A percentile compares a stretch with the other conserved stretches of the same genome.
Evolutionary conservation across 2,797 vertebrate species (phyloP).

Genomic region (Anabas testudineus): DNA sequence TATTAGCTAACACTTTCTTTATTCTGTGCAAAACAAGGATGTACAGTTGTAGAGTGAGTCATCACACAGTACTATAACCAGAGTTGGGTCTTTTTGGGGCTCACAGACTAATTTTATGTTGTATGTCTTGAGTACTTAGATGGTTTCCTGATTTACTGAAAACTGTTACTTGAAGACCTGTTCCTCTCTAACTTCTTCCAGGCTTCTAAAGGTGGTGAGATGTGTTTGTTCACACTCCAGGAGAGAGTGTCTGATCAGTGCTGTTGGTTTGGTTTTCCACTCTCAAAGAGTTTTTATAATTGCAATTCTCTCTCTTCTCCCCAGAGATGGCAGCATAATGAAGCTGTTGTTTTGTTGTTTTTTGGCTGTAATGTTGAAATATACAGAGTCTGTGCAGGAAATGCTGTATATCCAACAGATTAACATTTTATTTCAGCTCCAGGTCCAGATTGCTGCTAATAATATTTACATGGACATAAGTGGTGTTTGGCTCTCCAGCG

Average conservation of each 20-base stretch:
- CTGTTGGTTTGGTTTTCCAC: conserved; percentile 1
- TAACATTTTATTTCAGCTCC: conserved; percentile 15
- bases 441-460: conserved; percentile 35
- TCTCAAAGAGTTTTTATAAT: conserved; percentile 41
- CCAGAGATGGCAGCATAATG: conserved; percentile 21
- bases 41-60: neutral
- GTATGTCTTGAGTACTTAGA: neutral
- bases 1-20: neutral
- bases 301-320: conserved; percentile 11
- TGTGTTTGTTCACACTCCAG: conserved; percentile 60
- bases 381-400: conserved; percentile 9
- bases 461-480: conserved; percentile 23
- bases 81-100: neutral
- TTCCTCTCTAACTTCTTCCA: conserved; percentile 1
- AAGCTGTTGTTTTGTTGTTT: conserved; percentile 14
- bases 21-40: neutral
- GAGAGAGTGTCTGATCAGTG: conserved; percentile 50
- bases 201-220: conserved; percentile 22
- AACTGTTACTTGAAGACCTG: neutral
- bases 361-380: conserved; percentile 17
- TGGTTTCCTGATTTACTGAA: neutral
- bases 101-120: neutral
- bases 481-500: conserved; percentile 29
- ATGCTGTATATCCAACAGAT: conserved; percentile 11
- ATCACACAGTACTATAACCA: neutral